Conservation (phyloP, 1,140 invertebrate species). For the Cotesia typhae region DNA sequence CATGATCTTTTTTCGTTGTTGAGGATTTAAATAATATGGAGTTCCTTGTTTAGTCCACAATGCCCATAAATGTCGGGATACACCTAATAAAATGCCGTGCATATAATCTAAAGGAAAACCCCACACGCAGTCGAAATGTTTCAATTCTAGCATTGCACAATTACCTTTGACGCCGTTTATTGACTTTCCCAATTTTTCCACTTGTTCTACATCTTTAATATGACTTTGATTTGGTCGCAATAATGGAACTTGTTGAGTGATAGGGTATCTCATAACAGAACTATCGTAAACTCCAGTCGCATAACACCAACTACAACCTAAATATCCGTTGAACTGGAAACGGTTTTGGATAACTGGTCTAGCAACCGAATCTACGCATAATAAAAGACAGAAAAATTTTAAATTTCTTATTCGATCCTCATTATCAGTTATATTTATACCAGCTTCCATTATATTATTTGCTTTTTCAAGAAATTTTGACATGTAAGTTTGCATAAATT, state of each 20-base stretch:
- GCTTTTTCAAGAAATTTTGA: too few species aligned
- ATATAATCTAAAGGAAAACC: conserved; percentile 34
- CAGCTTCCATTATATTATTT: conserved; percentile 23
- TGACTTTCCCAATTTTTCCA: conserved; percentile 19
- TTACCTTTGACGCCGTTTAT: conserved; percentile 30
- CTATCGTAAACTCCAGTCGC: conserved; percentile 23
- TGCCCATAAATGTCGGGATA: conserved; percentile 30
- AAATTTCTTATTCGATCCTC: conserved; percentile 18
- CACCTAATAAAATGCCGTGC: conserved; percentile 35
- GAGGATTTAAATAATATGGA: conserved; percentile 9
- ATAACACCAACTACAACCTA: conserved; percentile 44
- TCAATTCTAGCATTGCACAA: conserved; percentile 12
- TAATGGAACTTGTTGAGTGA: conserved; percentile 23
- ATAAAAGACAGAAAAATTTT: conserved; percentile 25
- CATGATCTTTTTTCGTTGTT: conserved; percentile 25
- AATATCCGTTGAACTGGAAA: conserved; percentile 35
- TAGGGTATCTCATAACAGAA: conserved; percentile 33
- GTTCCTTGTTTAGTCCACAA: conserved; percentile 22
- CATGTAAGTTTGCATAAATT: too few species aligned
- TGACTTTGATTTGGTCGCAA: conserved; percentile 38
- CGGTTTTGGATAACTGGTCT: conserved; percentile 34
- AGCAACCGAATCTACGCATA: conserved; percentile 34
- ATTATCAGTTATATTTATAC: conserved; percentile 14
- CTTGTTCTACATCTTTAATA: conserved; percentile 37
- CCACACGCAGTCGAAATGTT: conserved; percentile 31